Evolutionary conservation across 2,113 vertebrate species (phyloP), one percentile per base, ranked within the genome.

Genomic region (Aythya baeri): DNA sequence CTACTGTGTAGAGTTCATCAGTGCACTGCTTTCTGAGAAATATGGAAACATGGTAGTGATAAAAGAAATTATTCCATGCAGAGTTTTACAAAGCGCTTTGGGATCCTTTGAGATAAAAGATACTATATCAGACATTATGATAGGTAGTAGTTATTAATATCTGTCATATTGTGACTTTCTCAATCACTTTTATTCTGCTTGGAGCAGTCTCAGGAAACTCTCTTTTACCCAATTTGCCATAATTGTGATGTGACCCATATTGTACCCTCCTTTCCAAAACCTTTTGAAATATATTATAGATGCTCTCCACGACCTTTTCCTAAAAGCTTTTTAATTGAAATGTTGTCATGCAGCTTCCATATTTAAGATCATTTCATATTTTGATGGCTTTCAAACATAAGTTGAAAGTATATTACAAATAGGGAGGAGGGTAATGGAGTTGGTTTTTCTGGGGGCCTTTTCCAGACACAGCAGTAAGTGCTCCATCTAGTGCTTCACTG

Each of bases 281-380:
- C 78, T 77, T 92, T 83, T 50, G 59, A 94, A 91, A 96, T 89
- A 50, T 89, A 62, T 89, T 91, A 58, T 29, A 89, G 78, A 73
- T 86, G 78, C 50, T 89, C 85, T 59, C 58, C 22, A 7, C 1
- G 61, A 85, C 89, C 93, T 92, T 91, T 77, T 74, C 71, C 87
- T 96, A 87, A 96, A 95, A 96, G 95, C 91, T 93, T 96, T 95
- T 93, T 91, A 96, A 94, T 94, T 95, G 89, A 91, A 92, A 92
- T 93, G 78, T 95, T 95, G 84, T 74, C 84, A 86, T 89, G 78
- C 44, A 70, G 71, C 71, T 85, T 91, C 75, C 44, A 36, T 83
- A 70, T 89, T 95, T 91, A 91, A 93, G 84, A 44, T 80, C 82
- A 91, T 95, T 94, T 91, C 55, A 26, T 85, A 73, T 92, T 96